Conservation (phyloP, 2,888 invertebrate species). For the Sclerodermus sp. region DNA sequence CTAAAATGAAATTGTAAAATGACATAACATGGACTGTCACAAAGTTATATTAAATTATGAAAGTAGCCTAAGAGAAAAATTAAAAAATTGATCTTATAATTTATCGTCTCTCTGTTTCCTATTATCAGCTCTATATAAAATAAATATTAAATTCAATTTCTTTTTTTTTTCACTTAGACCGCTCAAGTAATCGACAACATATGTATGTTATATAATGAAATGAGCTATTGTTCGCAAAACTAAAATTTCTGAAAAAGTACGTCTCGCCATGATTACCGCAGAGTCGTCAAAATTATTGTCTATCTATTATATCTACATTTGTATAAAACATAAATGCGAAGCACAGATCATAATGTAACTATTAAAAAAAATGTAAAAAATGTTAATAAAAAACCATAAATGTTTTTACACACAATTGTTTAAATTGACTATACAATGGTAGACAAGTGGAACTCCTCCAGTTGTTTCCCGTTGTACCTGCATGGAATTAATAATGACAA, state of each 20-base stretch:
- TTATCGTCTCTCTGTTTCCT: too few relatives aligned
- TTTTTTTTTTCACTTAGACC: too few relatives aligned
- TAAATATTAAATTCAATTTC: too few relatives aligned
- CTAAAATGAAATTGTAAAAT: conserved; percentile 27
- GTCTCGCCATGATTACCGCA: conserved; percentile 9
- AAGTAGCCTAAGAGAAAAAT: too few relatives aligned
- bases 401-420: conserved; percentile 49
- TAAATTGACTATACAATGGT: too few relatives aligned
- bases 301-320: conserved; percentile 45
- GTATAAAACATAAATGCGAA: conserved; percentile 48
- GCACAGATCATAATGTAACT: conserved; percentile 48
- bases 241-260: conserved; percentile 24
- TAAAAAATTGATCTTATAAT: too few relatives aligned
- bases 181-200: conserved; percentile 31
- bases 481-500: too few relatives aligned
- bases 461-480: too few relatives aligned
- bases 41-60: too few relatives aligned
- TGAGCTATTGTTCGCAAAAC: conserved; percentile 28
- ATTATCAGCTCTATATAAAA: too few relatives aligned
- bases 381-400: conserved; percentile 55
- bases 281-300: conserved; percentile 37
- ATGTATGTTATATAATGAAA: conserved; percentile 32
- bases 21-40: too few relatives aligned
- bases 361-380: conserved; percentile 51
- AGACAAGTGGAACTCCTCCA: not conserved